These are phyloP conservation scores for Pheosia tremula DNA, from an alignment of 2,888 invertebrate genomes.

Conservation along the genomic window DNA sequence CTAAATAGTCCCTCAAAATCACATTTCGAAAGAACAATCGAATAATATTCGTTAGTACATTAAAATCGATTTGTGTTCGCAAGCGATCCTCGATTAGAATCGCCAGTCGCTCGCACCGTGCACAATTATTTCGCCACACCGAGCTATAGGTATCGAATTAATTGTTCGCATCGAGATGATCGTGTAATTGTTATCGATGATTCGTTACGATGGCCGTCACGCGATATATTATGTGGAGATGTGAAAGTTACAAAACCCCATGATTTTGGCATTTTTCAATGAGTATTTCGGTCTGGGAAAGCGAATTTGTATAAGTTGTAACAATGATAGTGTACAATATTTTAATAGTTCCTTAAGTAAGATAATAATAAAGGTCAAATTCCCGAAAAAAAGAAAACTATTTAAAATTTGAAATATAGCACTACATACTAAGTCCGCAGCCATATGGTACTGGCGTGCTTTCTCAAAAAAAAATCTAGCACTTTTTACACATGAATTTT, in stretches of 20 bases:
- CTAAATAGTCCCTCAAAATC: no score
- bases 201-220: slow-evolving; percentile 3
- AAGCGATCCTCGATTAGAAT: slow-evolving; percentile 5
- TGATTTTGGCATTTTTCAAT: background rate
- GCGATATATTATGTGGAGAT: slow-evolving; percentile 2
- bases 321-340: no score
- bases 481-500: no score
- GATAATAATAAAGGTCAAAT: no score
- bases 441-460: no score
- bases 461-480: no score
- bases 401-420: no score
- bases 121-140: slow-evolving; percentile 4
- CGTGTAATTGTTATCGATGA: slow-evolving; percentile 6
- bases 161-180: slow-evolving; percentile 8
- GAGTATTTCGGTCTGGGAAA: background rate
- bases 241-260: background rate
- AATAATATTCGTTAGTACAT: background rate
- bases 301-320: no score
- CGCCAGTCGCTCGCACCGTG: slow-evolving; percentile 2
- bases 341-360: no score
- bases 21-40: background rate
- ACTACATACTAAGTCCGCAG: no score
- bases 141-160: slow-evolving; percentile 3
- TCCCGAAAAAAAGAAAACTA: no score
- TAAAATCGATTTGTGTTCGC: slow-evolving; percentile 6